phyloP scores from a whole-genome alignment of 2,113 vertebrate genomes.

The Hippocampus guttulatus region DNA sequence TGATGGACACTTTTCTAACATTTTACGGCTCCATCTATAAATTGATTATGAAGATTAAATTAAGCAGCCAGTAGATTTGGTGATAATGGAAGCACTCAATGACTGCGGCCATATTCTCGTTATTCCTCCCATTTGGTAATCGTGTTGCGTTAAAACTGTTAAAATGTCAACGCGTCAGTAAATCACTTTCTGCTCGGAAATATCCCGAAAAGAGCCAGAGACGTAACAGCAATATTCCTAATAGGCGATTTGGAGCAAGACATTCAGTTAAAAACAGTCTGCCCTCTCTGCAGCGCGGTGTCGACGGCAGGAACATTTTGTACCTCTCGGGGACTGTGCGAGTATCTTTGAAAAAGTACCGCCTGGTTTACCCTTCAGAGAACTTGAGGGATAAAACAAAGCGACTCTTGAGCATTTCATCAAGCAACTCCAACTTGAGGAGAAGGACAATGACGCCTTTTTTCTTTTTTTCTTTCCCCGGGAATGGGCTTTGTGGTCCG shows the following conservation, averaged over 20 bases:
- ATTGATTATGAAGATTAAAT: conserved; percentile 3
- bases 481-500: conserved; percentile 37
- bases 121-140: not conserved
- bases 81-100: not conserved
- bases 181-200: not conserved
- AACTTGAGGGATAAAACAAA: conserved; percentile 56
- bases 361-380: conserved; percentile 52
- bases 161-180: not conserved
- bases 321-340: not conserved
- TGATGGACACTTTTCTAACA: conserved; percentile 1
- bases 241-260: not conserved
- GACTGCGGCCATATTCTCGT: not conserved
- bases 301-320: not conserved
- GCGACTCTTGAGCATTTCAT: conserved; percentile 61
- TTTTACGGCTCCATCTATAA: not conserved
- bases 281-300: not conserved
- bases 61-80: not conserved
- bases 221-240: not conserved
- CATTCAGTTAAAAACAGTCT: not conserved
- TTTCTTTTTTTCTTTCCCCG: conserved; percentile 40
- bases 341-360: conserved; percentile 23
- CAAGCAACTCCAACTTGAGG: conserved; percentile 62
- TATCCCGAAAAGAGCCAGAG: not conserved
- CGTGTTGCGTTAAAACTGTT: not conserved
- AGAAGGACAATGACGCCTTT: conserved; percentile 51